Conservation (phyloP, 2,797 vertebrate species). For the Pipistrellus kuhlii region DNA sequence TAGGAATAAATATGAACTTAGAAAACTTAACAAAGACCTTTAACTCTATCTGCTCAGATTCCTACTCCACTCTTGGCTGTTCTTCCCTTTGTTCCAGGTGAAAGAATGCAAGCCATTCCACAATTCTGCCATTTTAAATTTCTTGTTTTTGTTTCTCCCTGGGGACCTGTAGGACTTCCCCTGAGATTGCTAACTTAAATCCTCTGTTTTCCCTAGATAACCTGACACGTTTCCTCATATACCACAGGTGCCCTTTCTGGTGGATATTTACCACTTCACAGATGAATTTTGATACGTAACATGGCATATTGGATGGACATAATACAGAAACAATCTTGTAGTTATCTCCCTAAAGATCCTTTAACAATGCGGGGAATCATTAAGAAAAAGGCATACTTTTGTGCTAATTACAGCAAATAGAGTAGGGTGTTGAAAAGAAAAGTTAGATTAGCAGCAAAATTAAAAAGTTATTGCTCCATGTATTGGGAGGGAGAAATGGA, state of each 20-base stretch:
- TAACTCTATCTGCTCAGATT: neutral
- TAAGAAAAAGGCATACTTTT: constrained; percentile 14
- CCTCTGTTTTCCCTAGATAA: neutral
- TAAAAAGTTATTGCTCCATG: neutral
- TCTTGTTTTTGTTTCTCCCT: neutral
- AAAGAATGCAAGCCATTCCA: neutral
- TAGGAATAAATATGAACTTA: neutral
- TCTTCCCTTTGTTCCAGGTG: constrained; percentile 33
- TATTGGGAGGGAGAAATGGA: neutral
- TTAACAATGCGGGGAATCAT: neutral
- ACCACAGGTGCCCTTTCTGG: neutral
- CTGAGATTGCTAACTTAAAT: neutral
- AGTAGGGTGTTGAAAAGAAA: neutral
- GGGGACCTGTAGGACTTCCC: neutral
- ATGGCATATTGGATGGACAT: neutral
- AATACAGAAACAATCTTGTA: neutral
- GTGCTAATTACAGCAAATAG: neutral
- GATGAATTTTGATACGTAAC: neutral
- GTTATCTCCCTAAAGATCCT: neutral
- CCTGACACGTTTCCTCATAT: neutral
- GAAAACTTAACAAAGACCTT: neutral
- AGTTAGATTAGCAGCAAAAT: neutral
- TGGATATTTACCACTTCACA: neutral
- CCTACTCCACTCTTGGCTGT: neutral
- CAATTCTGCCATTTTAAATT: neutral